Percentiles rank a stretch among this genome's conserved stretches.
Evolutionary conservation across 2,797 vertebrate species (phyloP).

Genomic region (Phaenicophaeus curvirostris): DNA sequence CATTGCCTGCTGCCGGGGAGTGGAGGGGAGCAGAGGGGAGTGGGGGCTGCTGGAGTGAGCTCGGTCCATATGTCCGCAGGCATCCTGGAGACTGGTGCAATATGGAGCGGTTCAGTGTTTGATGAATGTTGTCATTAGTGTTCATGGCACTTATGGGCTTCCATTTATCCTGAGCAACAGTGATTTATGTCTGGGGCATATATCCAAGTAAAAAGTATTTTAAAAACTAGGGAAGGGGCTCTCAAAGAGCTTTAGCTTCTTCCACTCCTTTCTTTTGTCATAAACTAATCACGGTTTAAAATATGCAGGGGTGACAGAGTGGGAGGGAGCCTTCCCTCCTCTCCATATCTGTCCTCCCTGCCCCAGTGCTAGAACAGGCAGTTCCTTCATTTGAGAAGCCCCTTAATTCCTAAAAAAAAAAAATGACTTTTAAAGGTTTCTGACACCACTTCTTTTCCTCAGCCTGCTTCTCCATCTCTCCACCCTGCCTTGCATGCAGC

Average conservation of each 20-base stretch:
- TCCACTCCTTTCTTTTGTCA: neutral
- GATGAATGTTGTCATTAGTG: constrained; percentile 78
- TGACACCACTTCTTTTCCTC: neutral
- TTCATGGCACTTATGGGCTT: constrained; percentile 66
- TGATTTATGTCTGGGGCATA: constrained; percentile 68
- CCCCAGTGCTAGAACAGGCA: neutral
- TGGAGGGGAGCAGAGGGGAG: neutral
- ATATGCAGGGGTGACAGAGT: fast-evolving
- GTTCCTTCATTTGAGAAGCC: neutral
- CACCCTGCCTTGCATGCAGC: neutral
- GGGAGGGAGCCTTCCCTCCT: neutral
- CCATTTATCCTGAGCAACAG: constrained; percentile 72
- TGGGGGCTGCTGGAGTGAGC: constrained; percentile 37
- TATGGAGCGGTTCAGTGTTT: constrained; percentile 69
- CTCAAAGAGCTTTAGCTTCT: constrained; percentile 6
- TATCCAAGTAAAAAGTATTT: constrained; percentile 58
- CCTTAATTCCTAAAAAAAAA: neutral
- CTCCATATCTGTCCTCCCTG: fast-evolving
- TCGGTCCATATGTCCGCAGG: constrained; percentile 58
- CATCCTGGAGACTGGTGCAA: constrained; percentile 45
- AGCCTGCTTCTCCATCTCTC: neutral
- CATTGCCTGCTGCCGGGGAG: neutral
- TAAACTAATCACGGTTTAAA: neutral
- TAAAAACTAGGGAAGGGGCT: neutral
- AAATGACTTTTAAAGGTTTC: neutral